Conservation (phyloP, 2,113 vertebrate genomes). For the Phyllostomus discolor region DNA sequence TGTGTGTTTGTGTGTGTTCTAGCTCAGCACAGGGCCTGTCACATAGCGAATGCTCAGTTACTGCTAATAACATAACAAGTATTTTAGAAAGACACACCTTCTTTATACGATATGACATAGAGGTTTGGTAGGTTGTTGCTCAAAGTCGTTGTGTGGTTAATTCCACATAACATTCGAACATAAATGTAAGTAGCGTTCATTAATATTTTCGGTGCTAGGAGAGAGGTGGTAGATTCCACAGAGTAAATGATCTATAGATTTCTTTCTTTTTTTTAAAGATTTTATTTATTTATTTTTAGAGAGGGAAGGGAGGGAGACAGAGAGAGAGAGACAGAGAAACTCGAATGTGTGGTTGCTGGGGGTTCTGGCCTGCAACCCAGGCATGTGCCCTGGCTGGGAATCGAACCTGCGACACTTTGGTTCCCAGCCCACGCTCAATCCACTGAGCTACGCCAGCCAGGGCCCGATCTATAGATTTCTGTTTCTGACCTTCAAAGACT, state of each 20-base stretch:
- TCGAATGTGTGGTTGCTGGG: no score
- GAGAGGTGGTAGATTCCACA: background rate
- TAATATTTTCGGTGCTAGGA: background rate
- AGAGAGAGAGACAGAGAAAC: no score
- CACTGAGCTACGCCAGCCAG: no score
- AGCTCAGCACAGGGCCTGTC: background rate
- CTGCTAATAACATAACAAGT: background rate
- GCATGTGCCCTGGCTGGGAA: no score
- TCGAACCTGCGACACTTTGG: no score
- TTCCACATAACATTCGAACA: background rate
- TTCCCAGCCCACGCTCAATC: no score
- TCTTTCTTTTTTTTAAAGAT: no score
- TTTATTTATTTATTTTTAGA: no score
- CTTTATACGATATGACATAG: background rate
- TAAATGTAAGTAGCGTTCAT: background rate
- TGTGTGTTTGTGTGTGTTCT: background rate
- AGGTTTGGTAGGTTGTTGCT: background rate
- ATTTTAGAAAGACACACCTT: slow-evolving; percentile 24
- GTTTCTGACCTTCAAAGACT: background rate
- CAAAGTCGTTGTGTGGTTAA: background rate
- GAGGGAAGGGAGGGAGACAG: no score
- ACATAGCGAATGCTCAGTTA: background rate
- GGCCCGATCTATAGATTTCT: background rate
- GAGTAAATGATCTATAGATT: background rate
- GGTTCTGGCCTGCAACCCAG: no score